Base-by-base conservation (phyloP, 2,113 vertebrate genomes). In the Vanacampus margaritifer region DNA sequence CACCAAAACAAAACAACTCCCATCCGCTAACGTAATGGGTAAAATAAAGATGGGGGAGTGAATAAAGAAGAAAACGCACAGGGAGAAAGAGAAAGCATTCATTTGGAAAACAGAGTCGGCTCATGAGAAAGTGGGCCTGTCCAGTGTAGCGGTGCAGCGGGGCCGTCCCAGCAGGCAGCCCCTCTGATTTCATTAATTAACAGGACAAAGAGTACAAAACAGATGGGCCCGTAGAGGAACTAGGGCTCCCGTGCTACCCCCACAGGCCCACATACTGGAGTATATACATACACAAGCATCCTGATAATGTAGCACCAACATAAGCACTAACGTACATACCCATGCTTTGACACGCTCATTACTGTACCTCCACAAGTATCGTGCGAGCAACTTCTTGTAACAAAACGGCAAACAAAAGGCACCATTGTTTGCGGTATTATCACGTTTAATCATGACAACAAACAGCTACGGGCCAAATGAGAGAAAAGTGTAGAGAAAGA, bases 141-240 rank as follows among this genome's bases (percentile, higher is more conserved):
- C 86, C 86, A 64, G 84, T 39, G 74, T 81, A 68, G 86, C 83
- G 70, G 80, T 79, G 84, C 78, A 79, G 75, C 6, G 76, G 82
- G 87, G 84, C 79, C 73, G 67, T 84, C 90, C 82, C 90, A 91
- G 88, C 88, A 89, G 88, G 88, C 84, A 82, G 79, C 88, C 86
- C 84, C 86, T 88, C 88, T 88, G 84, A 87, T 90, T 90, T 86
- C 88, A 90, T 90, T 92, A 90, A 92, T 92, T 90, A 90, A 89
- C 88, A 87, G 87, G 90, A 92, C 89, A 90, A 90, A 90, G 86
- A 87, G 84, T 80, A 87, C 87, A 89, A 92, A 90, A 91, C 90
- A 92, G 91, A 91, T 92, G 91, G 88, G 86, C 83, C 81, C 62
- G 63, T 82, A 80, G 84, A 89, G 85, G 84, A 85, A 80, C 81